Conservation (phyloP, 2,797 vertebrate species). For the Natrix natrix region DNA sequence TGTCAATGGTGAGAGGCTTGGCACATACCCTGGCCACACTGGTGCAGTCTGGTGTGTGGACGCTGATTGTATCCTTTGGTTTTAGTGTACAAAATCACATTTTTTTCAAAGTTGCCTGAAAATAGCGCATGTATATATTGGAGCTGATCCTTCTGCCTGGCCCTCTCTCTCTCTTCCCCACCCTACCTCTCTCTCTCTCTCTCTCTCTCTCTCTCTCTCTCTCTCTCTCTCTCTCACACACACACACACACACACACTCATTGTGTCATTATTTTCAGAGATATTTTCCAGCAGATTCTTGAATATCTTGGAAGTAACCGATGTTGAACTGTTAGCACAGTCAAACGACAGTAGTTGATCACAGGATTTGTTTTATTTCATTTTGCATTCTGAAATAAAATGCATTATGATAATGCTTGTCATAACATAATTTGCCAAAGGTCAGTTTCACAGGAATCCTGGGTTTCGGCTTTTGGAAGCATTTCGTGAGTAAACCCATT, state of each 20-base stretch:
- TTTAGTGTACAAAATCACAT: accelerated
- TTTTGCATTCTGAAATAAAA: not conserved
- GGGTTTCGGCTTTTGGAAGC: not conserved
- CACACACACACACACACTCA: not conserved
- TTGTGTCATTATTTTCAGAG: not conserved
- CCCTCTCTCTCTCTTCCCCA: no score
- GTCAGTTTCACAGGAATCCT: not conserved
- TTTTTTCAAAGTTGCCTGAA: accelerated
- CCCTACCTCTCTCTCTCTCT: no score
- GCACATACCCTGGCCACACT: constrained; percentile 94
- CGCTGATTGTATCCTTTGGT: constrained; percentile 93
- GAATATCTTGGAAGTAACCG: not conserved
- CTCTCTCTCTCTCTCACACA: no score
- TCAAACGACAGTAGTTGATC: not conserved
- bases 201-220: no score
- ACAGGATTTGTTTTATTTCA: not conserved
- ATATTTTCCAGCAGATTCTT: not conserved
- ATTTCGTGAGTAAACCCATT: not conserved
- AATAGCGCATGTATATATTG: not conserved
- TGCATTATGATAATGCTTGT: not conserved
- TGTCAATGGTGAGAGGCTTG: constrained; percentile 92
- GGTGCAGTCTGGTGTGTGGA: constrained; percentile 98
- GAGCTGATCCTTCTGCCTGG: not conserved
- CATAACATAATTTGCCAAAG: not conserved
- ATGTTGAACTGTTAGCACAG: not conserved